Conservation (phyloP, 1,140 invertebrate species). For the Acyrthosiphon pisum region DNA sequence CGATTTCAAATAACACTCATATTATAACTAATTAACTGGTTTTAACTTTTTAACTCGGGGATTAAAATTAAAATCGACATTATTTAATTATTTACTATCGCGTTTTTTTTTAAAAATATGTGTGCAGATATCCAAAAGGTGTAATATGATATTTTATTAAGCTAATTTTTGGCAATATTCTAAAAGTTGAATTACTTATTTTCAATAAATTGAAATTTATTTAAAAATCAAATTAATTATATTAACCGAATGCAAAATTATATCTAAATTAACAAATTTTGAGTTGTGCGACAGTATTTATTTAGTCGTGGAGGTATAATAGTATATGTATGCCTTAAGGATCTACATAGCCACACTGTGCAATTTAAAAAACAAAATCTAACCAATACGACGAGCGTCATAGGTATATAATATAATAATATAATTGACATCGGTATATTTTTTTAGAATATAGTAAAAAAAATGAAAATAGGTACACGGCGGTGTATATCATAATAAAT, state of each 20-base stretch:
- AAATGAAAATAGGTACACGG: not conserved
- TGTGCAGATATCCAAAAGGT: not conserved
- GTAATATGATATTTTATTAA: not conserved
- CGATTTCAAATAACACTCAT: not conserved
- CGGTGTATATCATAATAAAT: not conserved
- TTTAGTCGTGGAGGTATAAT: not conserved
- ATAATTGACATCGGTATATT: not conserved
- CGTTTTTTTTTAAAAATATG: not conserved
- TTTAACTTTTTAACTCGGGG: not conserved
- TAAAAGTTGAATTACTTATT: no score
- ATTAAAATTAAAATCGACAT: not conserved
- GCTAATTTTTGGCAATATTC: no score
- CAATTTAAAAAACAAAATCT: not conserved
- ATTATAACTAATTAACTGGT: not conserved
- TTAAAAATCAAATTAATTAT: no score
- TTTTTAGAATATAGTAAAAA: not conserved
- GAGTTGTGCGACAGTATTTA: not conserved
- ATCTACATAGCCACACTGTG: not conserved
- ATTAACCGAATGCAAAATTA: not conserved
- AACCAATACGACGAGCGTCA: not conserved
- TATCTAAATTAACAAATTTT: not conserved
- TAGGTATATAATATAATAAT: not conserved
- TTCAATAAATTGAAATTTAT: no score
- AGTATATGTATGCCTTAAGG: not conserved
- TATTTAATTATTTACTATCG: not conserved